phyloP scores from a whole-genome alignment of 2,888 invertebrate genomes.

The Leucoma salicis region DNA sequence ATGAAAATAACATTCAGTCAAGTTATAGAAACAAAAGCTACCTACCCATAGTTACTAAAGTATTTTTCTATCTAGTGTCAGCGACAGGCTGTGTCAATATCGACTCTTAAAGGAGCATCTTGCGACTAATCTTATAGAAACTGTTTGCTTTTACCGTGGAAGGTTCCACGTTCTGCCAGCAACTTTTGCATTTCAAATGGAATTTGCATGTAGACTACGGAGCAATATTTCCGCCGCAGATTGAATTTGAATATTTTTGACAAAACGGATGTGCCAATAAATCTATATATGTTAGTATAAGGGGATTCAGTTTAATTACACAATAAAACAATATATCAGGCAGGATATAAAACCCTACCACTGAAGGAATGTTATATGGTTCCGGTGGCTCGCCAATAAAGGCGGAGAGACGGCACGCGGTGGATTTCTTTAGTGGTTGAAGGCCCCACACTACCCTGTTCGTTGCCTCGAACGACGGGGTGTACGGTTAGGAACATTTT shows the following conservation, averaged over 20 bases:
- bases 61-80: slow-evolving; percentile 32
- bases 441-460: too few relatives aligned
- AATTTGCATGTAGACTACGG: slow-evolving; percentile 74
- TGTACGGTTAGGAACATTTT: too few relatives aligned
- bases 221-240: slow-evolving; percentile 70
- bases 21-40: slow-evolving; percentile 18
- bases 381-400: too few relatives aligned
- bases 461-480: too few relatives aligned
- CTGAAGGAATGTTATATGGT: too few relatives aligned
- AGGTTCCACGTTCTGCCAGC: slow-evolving; percentile 64
- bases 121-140: slow-evolving; percentile 77
- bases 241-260: slow-evolving; percentile 73
- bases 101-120: slow-evolving; percentile 66
- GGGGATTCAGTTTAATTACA: too few relatives aligned
- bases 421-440: too few relatives aligned
- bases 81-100: slow-evolving; percentile 60
- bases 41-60: slow-evolving; percentile 14
- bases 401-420: too few relatives aligned
- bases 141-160: slow-evolving; percentile 74
- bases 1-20: too few relatives aligned
- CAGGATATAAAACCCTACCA: too few relatives aligned
- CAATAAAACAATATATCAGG: too few relatives aligned
- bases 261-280: slow-evolving; percentile 53
- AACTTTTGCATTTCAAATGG: slow-evolving; percentile 73
- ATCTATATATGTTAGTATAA: too few relatives aligned